Base-by-base conservation (phyloP, 92 coral and sea anemone species). In the Actinernus sp. region DNA sequence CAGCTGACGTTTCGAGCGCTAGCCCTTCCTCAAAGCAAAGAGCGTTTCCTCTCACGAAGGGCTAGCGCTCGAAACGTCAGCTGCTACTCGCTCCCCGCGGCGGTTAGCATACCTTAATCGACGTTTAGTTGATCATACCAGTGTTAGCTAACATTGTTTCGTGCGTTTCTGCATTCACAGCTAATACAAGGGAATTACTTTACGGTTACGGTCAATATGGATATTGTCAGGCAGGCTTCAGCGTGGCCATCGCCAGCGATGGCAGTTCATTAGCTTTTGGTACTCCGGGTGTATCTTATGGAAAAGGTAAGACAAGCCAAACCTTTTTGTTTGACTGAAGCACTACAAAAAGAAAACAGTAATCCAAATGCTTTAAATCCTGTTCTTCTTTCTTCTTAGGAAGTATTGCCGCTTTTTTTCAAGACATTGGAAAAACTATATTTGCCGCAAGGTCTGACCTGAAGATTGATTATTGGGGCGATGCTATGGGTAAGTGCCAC, bases 161-260 rank as follows among this genome's bases (percentile, higher is more conserved):
- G n/a, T n/a, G n/a, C n/a, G 12, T 16, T 0, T 7, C 11, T 41
- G 16, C 37, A 22, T 23, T 40, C 50, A 4, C 26, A 77, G 87
- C 29, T 12, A 13, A 54, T 12, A 49, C 61, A 4, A 1, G 26
- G 1, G 63, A 63, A 19, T n/a, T 45, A 2, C 7, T 49, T 53
- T 89, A 89, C 26, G 28, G 38, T 0, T 50, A 54, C 3, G 13
- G 29, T 2, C 27, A 17, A 0, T 58, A 80, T 36, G 98, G 87
- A 2, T 44, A 17, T 11, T 92, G 98, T 17, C 78, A 84, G 48
- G 85, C 89, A 7, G 98, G 96, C 0, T 76, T 89, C 41, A 82
- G 92, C 34, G 92, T 84, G 1, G 57, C 88, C 0, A 27, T 79
- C 50, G 26, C 68, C 25, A 40, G 46, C 26, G 49, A 70, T 32